Conservation (phyloP, 2,113 vertebrate genomes). For the Cynocephalus volans region DNA sequence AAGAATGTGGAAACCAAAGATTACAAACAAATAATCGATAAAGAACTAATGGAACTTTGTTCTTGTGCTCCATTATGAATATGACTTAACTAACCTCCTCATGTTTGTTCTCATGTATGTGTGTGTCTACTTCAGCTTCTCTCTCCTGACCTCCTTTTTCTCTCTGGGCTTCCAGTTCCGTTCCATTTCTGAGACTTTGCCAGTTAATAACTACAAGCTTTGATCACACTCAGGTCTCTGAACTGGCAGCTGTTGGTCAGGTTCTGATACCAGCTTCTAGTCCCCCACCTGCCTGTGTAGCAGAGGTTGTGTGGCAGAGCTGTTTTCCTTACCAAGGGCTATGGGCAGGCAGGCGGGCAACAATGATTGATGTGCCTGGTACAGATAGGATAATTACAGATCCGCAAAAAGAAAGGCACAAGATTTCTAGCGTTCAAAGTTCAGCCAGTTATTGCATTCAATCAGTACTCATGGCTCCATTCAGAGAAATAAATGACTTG, state of each 20-base stretch:
- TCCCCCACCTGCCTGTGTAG: not conserved
- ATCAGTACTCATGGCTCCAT: not conserved
- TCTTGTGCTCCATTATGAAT: not conserved
- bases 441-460: not conserved
- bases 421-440: not conserved
- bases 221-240: not conserved
- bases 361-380: not conserved
- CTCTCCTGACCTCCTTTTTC: not conserved
- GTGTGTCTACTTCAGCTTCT: not conserved
- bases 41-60: not conserved
- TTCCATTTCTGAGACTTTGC: not conserved
- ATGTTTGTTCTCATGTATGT: rapidly evolving
- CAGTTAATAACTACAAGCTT: not conserved
- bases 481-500: not conserved
- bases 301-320: not conserved
- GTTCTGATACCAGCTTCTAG: not conserved
- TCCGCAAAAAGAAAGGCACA: not conserved
- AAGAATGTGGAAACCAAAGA: not conserved
- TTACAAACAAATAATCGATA: not conserved
- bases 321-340: not conserved
- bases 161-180: not conserved
- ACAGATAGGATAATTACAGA: not conserved
- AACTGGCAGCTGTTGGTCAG: not conserved
- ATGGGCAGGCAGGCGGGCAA: not conserved
- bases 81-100: not conserved